Base-by-base conservation (phyloP, 1,140 invertebrate genomes). In the Phocides pigmalion region DNA sequence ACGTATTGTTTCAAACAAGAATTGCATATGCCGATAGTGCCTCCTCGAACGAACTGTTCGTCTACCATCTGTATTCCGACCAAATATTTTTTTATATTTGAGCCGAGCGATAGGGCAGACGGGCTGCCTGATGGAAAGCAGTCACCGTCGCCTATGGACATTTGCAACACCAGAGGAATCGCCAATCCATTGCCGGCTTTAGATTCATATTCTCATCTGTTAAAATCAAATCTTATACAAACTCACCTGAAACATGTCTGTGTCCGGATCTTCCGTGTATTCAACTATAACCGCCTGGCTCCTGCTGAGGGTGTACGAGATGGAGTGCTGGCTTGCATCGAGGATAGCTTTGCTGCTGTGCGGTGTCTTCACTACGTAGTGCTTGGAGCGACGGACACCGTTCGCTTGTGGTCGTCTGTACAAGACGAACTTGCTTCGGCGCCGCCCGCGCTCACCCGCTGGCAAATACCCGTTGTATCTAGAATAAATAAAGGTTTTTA, bases 271-370 rank as follows among this genome's bases (percentile, higher is more conserved):
- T 79, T 96, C 95, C 68, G 96, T 97, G 91, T 99, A 99, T 92
- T 99, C 98, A 12, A 99, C 98, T 79, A 99, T 98, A 72, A 99
- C 97, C 53, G 98, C 98, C 92, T 99, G 98, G 84, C 97, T 99
- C 90, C 98, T 94, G 56, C 97, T 98, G 71, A 99, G 94, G 49
- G 98, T 99, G 90, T 99, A 99, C 0, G 98, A 99, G 84, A 99
- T 99, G 37, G 98, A 98, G 93, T 99, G 98, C 88, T 97, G 96
- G 84, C 93, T 95, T 64, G 95, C 94, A 90, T 99, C 97, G 79
- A 98, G 94, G 72, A 99, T 98, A 51, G 98, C 97, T 94, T 98
- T 95, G 72, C 96, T 96, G 86, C 94, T 95, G 83, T 97, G 95
- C 78, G 97, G 95, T 79, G 98, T 96, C 94, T 98, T 97, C 62